Conservation (phyloP, 1,140 invertebrate species). For the Penaeus japonicus region DNA sequence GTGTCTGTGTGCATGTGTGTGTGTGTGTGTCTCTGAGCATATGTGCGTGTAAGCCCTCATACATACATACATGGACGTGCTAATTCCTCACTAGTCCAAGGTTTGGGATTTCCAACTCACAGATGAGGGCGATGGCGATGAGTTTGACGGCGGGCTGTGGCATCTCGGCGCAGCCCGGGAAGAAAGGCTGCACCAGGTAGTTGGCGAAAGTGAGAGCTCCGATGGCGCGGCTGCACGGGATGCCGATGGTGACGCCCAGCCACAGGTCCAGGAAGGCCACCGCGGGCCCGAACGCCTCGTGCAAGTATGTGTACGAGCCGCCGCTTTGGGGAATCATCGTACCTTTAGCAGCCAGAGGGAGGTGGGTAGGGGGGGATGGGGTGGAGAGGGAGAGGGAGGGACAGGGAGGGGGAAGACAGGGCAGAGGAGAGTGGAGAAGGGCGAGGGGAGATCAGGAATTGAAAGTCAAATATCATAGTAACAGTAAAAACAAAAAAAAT, state of each 20-base stretch:
- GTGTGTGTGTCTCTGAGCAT: too few species aligned
- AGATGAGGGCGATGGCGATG: constrained; percentile 48
- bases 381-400: too few species aligned
- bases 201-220: constrained; percentile 66
- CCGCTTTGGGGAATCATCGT: constrained; percentile 64
- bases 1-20: too few species aligned
- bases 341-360: neutral
- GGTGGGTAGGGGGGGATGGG: too few species aligned
- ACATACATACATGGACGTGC: neutral
- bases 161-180: constrained; percentile 58
- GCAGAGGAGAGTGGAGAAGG: too few species aligned
- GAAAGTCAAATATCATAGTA: too few species aligned
- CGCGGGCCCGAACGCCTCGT: constrained; percentile 60
- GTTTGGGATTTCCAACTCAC: neutral
- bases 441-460: too few species aligned
- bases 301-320: constrained; percentile 62
- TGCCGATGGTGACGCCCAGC: constrained; percentile 63
- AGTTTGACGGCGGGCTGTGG: constrained; percentile 55
- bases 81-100: neutral
- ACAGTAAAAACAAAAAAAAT: too few species aligned
- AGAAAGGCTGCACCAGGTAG: constrained; percentile 65
- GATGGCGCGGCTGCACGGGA: constrained; percentile 69
- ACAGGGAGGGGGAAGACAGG: too few species aligned
- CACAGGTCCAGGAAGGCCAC: constrained; percentile 63
- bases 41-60: too few species aligned